A percentile compares a stretch with the other conserved stretches of the same genome.
Evolutionary conservation across 2,888 invertebrate species (phyloP).

Genomic region (Kuschelorhynchus macadamiae): DNA sequence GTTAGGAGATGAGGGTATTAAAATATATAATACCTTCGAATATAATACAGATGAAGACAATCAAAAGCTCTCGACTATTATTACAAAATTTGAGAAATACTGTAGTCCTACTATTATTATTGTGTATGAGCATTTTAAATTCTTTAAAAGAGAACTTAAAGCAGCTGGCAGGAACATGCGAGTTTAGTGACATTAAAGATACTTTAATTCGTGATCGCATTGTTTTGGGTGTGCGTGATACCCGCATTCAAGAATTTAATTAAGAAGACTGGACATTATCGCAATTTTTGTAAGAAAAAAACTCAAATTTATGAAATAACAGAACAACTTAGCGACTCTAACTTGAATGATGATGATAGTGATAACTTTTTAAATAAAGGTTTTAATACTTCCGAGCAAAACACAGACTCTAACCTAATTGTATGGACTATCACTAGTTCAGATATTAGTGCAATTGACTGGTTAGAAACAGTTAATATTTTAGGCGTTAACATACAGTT

Average conservation of each 20-base stretch:
- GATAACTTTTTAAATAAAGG: too few relatives aligned
- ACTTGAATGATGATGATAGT: too few relatives aligned
- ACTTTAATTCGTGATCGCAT: constrained; percentile 34
- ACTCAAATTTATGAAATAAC: background rate
- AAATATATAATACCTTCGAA: constrained; percentile 50
- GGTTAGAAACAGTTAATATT: too few relatives aligned
- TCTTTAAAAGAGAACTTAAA: constrained; percentile 42
- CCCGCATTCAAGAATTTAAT: background rate
- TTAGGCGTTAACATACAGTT: too few relatives aligned
- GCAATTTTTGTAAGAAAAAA: background rate
- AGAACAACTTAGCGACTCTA: too few relatives aligned
- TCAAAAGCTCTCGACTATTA: constrained; percentile 21
- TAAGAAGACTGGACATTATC: background rate
- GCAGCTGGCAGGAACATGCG: constrained; percentile 41
- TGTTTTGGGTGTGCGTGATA: constrained; percentile 33
- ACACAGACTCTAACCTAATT: background rate
- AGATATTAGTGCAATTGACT: too few relatives aligned
- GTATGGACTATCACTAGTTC: background rate
- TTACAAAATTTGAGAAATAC: constrained; percentile 40
- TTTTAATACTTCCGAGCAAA: background rate
- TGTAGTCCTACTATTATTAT: constrained; percentile 49
- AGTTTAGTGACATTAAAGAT: constrained; percentile 43
- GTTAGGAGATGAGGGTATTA: constrained; percentile 44
- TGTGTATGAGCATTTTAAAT: constrained; percentile 48
- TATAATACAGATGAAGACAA: constrained; percentile 23